Conservation (phyloP, 2,888 invertebrate species). For the Imbricaverruca yamaguchii region DNA sequence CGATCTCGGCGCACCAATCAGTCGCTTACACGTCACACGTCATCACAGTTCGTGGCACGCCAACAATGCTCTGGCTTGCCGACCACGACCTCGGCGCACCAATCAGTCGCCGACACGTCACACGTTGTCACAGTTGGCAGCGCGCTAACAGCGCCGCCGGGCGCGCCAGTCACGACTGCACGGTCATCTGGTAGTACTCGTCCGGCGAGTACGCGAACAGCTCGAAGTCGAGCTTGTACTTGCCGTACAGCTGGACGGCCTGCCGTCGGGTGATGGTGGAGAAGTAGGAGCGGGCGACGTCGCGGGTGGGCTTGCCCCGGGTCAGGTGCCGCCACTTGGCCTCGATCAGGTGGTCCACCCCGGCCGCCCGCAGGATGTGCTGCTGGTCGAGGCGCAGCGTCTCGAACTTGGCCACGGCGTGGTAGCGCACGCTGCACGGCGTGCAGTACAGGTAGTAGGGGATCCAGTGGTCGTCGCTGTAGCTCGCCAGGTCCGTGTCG, state of each 20-base stretch:
- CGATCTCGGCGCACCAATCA: no score
- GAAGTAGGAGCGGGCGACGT: slow-evolving; percentile 65
- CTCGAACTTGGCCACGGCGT: slow-evolving; percentile 52
- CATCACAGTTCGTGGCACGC: no score
- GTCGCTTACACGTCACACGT: no score
- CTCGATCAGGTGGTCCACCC: slow-evolving; percentile 37
- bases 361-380: slow-evolving; percentile 41
- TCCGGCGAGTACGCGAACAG: slow-evolving; percentile 63
- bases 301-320: slow-evolving; percentile 55
- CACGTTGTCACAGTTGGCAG: no score
- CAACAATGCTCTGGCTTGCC: no score
- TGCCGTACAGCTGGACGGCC: slow-evolving; percentile 65
- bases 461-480: slow-evolving; percentile 53
- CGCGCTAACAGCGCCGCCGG: no score
- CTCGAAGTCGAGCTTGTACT: slow-evolving; percentile 79
- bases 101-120: no score
- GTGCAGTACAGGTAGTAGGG: slow-evolving; percentile 51
- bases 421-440: slow-evolving; percentile 51
- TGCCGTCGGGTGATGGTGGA: slow-evolving; percentile 64
- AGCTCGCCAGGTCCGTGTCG: background rate
- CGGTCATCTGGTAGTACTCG: slow-evolving; percentile 25
- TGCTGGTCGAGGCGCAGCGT: slow-evolving; percentile 51
- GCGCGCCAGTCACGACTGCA: background rate
- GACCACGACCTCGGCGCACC: no score
- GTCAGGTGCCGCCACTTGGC: slow-evolving; percentile 42